These are phyloP conservation scores for Leptura quadrifasciata DNA, from an alignment of 2,888 invertebrate species.

Conservation along the genomic window DNA sequence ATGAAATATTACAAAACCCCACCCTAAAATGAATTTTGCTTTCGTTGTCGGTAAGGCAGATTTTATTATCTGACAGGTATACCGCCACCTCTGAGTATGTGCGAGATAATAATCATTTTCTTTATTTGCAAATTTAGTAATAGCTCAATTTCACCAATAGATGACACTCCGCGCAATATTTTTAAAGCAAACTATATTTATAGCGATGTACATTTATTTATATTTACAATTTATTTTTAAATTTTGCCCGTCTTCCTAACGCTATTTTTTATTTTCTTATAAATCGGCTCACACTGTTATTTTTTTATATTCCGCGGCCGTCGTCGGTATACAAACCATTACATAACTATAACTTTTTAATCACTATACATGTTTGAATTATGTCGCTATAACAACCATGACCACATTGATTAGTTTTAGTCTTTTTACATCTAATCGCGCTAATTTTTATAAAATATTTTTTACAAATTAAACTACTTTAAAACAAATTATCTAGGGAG, in stretches of 20 bases:
- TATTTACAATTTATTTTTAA: neutral
- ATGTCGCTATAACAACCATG: slow-evolving; percentile 15
- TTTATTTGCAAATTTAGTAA: neutral
- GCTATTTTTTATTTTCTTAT: too few relatives aligned
- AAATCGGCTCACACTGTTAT: too few relatives aligned
- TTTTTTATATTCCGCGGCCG: too few relatives aligned
- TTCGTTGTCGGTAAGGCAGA: slow-evolving; percentile 47
- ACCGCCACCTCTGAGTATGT: neutral
- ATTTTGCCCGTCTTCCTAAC: too few relatives aligned
- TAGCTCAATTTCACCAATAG: neutral
- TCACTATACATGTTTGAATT: slow-evolving; percentile 9
- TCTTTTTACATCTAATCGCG: slow-evolving; percentile 8
- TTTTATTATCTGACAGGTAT: neutral
- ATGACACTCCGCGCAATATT: neutral
- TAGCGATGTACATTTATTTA: too few relatives aligned
- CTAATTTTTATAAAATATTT: neutral
- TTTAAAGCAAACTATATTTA: neutral
- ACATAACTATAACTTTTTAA: neutral
- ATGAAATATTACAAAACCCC: slow-evolving; percentile 60
- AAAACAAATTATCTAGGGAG: neutral
- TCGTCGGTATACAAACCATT: too few relatives aligned
- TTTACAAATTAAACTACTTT: neutral
- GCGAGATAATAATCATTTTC: neutral
- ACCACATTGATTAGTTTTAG: slow-evolving; percentile 7
- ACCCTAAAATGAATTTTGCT: slow-evolving; percentile 61